Conservation (phyloP, 2,797 vertebrate species). For the Phrynocephalus forsythii region DNA sequence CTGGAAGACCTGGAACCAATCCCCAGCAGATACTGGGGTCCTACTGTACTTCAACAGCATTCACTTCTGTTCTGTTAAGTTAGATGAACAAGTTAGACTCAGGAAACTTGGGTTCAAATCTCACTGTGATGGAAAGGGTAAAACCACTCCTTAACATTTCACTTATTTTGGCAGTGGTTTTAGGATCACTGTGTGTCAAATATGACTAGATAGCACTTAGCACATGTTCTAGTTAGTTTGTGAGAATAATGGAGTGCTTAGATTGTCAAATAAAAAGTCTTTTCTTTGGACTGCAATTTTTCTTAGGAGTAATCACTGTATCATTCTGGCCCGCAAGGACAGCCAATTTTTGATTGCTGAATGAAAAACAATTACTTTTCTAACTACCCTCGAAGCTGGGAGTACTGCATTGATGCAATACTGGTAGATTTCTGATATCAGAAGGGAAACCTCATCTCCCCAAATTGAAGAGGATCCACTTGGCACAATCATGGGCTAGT, state of each 20-base stretch:
- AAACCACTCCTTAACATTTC: no score
- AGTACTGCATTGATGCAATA: not conserved
- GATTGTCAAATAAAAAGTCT: not conserved
- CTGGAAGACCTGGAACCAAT: no score
- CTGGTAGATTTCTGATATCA: no score
- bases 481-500: not conserved
- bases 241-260: not conserved
- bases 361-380: not conserved
- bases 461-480: not conserved
- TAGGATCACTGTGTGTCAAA: no score
- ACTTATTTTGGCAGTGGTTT: no score
- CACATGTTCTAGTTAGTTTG: no score
- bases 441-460: not conserved
- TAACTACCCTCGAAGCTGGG: not conserved
- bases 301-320: not conserved
- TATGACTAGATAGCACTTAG: no score
- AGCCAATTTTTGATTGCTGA: not conserved
- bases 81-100: no score
- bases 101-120: no score
- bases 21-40: no score
- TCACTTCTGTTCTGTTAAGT: not conserved
- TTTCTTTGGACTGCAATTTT: not conserved
- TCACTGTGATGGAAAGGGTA: no score
- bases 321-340: not conserved
- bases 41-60: not conserved